Evolutionary conservation across 2,888 invertebrate species (phyloP), one percentile per base, ranked within the genome.

Genomic region (Heliconius erato): DNA sequence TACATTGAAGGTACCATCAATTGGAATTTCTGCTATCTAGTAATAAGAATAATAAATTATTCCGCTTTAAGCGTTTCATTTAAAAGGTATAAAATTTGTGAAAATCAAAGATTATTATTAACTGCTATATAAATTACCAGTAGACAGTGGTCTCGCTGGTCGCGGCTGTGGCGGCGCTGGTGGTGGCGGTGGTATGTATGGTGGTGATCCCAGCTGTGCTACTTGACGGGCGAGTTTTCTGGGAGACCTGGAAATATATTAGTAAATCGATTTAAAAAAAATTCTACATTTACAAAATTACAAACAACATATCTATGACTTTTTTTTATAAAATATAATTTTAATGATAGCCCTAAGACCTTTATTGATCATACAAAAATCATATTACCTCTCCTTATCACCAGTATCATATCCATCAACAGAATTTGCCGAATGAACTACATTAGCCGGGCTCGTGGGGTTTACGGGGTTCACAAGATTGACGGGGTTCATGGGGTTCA

Each of bases 131-230:
- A 35, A 71, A 19, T 65, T 4, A 82, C 83, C 84, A 16, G 82
- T 79, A 23, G 80, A 80, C 14, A 81, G 76, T 2, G 82, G 83
- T 23, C 79, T 68, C 7, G 79, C 79, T 49, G 72, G 74, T 28
- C 77, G 85, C 77, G 71, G 85, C 44, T 86, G 87, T 4, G 81
- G 74, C 74, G 79, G 87, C 1, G 84, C 84, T 65, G 35, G 84
- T 9, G 83, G 86, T 23, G 86, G 86, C 35, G 88, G 84, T 65
- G 72, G 85, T 28, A 74, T 84, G 23, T 86, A 84, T 28, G 91
- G 93, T 19, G 95, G 95, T 0, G 95, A 95, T 1, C 93, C 95
- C 59, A 92, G 82, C 88, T 95, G 95, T 0, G 95, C 95, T 2
- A 87, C 90, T 82, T 95, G 95, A 0, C 95, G 91, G 28, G 95